These are phyloP conservation scores for Neosalanx taihuensis DNA, from an alignment of 2,797 vertebrate genomes.

Conservation along the genomic window DNA sequence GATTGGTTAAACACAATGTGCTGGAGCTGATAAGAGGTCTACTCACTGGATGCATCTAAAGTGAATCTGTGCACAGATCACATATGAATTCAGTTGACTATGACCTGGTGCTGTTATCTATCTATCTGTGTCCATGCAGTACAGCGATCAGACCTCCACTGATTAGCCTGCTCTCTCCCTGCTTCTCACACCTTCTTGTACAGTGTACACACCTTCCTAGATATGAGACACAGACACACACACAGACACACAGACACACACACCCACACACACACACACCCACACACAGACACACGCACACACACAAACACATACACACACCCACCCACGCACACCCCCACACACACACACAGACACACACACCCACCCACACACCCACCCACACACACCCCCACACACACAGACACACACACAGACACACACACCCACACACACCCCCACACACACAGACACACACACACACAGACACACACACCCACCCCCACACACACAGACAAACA, in stretches of 20 bases:
- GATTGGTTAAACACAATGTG: conserved; percentile 12
- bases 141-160: neutral
- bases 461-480: neutral
- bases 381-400: neutral
- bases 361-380: neutral
- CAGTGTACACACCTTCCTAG: neutral
- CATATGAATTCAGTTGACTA: neutral
- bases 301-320: neutral
- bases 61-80: conserved; percentile 15
- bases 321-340: neutral
- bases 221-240: neutral
- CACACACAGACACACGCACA: neutral
- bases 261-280: neutral
- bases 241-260: neutral
- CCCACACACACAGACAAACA: too few relatives aligned
- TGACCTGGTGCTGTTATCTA: neutral
- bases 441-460: neutral
- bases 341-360: neutral
- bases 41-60: conserved; percentile 1
- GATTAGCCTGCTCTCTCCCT: too few relatives aligned
- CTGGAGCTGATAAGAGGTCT: conserved; percentile 14
- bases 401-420: neutral
- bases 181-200: neutral
- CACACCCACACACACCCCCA: neutral
- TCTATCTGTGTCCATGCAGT: conserved; percentile 11